phyloP scores from a whole-genome alignment of 1,140 invertebrate genomes.

The Penaeus japonicus region DNA sequence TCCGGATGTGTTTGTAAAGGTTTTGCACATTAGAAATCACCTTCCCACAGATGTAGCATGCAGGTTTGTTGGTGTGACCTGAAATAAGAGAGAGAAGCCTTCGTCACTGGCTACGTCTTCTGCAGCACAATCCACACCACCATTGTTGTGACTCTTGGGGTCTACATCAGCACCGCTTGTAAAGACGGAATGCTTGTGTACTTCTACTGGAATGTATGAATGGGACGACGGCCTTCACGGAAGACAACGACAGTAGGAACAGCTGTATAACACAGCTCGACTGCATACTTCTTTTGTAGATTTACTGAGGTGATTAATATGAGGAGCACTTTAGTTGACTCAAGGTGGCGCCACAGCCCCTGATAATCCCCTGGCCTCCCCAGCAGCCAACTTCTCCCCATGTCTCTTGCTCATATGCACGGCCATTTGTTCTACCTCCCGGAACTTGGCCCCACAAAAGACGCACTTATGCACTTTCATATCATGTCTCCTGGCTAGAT shows the following conservation, averaged over 20 bases:
- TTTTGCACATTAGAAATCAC: slow-evolving; percentile 56
- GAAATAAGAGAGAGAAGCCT: slow-evolving; percentile 54
- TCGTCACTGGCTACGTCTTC: slow-evolving; percentile 43
- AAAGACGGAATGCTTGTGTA: slow-evolving; percentile 41
- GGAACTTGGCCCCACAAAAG: slow-evolving; percentile 60
- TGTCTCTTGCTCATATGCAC: slow-evolving; percentile 59
- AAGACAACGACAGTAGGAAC: slow-evolving; percentile 47
- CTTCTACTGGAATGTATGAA: slow-evolving; percentile 49
- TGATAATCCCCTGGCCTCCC: slow-evolving; percentile 48
- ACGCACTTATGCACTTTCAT: slow-evolving; percentile 60
- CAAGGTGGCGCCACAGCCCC: slow-evolving; percentile 51
- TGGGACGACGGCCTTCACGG: slow-evolving; percentile 51
- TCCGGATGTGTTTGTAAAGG: slow-evolving; percentile 55
- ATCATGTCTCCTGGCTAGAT: slow-evolving; percentile 60
- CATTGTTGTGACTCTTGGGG: slow-evolving; percentile 37
- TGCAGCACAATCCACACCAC: slow-evolving; percentile 47
- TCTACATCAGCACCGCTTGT: slow-evolving; percentile 41
- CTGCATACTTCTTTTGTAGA: slow-evolving; percentile 25
- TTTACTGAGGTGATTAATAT: slow-evolving; percentile 21
- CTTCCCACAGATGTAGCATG: slow-evolving; percentile 56
- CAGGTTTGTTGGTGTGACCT: slow-evolving; percentile 56
- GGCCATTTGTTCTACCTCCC: slow-evolving; percentile 59
- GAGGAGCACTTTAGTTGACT: background rate
- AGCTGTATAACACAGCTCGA: slow-evolving; percentile 21
- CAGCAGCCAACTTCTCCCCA: slow-evolving; percentile 56